Conservation (phyloP, 2,113 vertebrate species). For the Uropsilus gracilis region DNA sequence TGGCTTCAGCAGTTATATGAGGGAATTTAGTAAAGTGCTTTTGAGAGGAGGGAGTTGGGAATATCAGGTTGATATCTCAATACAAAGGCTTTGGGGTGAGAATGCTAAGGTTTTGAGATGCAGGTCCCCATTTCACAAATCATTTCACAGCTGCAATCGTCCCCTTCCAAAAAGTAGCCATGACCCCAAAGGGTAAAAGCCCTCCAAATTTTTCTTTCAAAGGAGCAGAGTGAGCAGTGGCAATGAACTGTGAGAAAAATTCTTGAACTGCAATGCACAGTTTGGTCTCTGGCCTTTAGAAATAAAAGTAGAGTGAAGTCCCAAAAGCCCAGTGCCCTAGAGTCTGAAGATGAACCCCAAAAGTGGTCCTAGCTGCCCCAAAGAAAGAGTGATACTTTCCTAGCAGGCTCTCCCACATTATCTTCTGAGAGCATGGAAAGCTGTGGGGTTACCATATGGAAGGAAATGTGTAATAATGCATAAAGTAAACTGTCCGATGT, state of each 20-base stretch:
- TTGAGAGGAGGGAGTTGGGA: constrained; percentile 23
- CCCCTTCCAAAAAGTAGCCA: constrained; percentile 5
- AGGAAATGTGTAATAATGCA: constrained; percentile 61
- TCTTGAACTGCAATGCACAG: background rate
- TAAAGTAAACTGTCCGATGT: too few species aligned
- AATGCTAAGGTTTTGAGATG: background rate
- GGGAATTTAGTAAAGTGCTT: background rate
- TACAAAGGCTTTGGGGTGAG: background rate
- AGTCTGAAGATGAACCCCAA: constrained; percentile 78
- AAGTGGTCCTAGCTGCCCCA: constrained; percentile 76
- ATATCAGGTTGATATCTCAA: background rate
- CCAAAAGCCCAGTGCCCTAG: constrained; percentile 27
- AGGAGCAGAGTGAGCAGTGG: background rate
- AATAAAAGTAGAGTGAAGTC: background rate
- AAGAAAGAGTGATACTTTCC: constrained; percentile 70
- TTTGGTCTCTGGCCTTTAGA: constrained; percentile 43
- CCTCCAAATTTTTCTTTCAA: constrained; percentile 40
- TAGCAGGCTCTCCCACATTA: constrained; percentile 64
- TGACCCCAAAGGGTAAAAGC: constrained; percentile 11
- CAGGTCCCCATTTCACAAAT: background rate
- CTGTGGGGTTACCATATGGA: constrained; percentile 76
- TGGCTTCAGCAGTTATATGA: background rate
- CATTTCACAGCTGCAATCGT: background rate
- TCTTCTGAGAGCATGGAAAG: constrained; percentile 63
- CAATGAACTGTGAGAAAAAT: background rate